Conservation (phyloP, 2,888 invertebrate genomes). For the Anthophora plumipes region DNA sequence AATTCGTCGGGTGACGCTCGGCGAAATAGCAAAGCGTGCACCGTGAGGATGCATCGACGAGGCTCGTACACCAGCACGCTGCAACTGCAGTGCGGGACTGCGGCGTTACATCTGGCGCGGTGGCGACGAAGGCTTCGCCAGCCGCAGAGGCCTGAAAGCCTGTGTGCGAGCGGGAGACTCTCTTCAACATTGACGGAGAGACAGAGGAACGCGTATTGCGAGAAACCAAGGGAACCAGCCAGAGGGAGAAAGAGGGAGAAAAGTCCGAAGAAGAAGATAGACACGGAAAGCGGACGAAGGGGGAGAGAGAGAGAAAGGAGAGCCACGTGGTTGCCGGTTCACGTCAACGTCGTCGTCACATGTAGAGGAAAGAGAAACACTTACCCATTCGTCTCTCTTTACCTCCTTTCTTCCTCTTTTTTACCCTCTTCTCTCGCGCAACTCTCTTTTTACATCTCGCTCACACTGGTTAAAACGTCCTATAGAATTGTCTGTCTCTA, state of each 20-base stretch:
- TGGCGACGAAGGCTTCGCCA: conserved; percentile 67
- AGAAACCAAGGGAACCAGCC: neutral
- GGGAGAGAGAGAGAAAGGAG: conserved; percentile 60
- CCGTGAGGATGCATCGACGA: conserved; percentile 40
- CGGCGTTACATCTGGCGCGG: conserved; percentile 77
- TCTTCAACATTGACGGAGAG: conserved; percentile 52
- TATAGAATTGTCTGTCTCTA: neutral
- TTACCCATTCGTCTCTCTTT: conserved; percentile 44
- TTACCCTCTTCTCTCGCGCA: conserved; percentile 1
- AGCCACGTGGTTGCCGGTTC: conserved; percentile 72
- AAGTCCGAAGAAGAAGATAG: conserved; percentile 30
- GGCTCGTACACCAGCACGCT: conserved; percentile 64
- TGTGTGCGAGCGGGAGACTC: conserved; percentile 55
- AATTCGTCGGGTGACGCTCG: conserved; percentile 14
- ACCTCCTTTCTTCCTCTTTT: conserved; percentile 47
- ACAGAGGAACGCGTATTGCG: conserved; percentile 33
- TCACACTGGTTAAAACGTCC: neutral
- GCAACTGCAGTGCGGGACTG: conserved; percentile 81
- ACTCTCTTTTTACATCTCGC: conserved; percentile 4
- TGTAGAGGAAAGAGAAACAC: conserved; percentile 42
- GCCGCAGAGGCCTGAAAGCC: conserved; percentile 70
- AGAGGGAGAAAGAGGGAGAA: conserved; percentile 28
- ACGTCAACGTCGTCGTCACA: conserved; percentile 70
- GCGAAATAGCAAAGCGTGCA: conserved; percentile 1
- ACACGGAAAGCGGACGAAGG: conserved; percentile 35